Base-by-base conservation (phyloP, 2,888 invertebrate species). In the Meiosimyza platycephala region DNA sequence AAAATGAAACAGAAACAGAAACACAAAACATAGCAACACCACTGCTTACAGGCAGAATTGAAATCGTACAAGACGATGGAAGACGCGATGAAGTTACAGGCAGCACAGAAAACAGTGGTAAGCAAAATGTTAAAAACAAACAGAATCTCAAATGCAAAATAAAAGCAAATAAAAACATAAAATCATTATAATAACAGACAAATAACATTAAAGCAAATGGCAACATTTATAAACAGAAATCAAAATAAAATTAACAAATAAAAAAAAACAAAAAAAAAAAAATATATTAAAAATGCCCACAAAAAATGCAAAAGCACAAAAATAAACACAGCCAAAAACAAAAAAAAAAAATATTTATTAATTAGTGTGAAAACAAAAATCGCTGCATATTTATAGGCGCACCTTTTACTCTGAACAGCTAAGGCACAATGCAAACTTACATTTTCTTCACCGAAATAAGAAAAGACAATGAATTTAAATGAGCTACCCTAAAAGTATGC, bases 351-450 rank as follows among this genome's bases (percentile, higher is more conserved):
- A 9, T n/a, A n/a, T n/a, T n/a, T n/a, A n/a, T 40, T 47, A 48
- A 15, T 40, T 51, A 28, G 33, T 50, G 65, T 62, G 16, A 33
- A 70, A 54, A 62, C 51, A 33, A 11, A 50, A 69, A 33, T 50
- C 18, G 16, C 11, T 40, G 40, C 40, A 6, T 40, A 40, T 9
- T 40, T 40, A 40, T 40, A 40, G 40, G 40, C 40, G 40, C 40
- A 40, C 9, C 40, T 40, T 40, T 40, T 1, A 40, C 40, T 40
- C 40, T 1, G 9, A 9, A 9, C 40, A 40, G 40, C 9, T 2
- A 40, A 40, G 9, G 40, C 6, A 40, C 40, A 40, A 40, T 9
- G 9, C 40, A 7, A 40, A 40, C 6, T 40, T 40, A 5, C 1
- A 40, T 40, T 40, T 9, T 7, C 40, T 6, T 9, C 40, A 40